Evolutionary conservation across 2,797 vertebrate genomes (phyloP), one percentile per base, ranked within the genome.

Genomic region (Cheirogaleus major): DNA sequence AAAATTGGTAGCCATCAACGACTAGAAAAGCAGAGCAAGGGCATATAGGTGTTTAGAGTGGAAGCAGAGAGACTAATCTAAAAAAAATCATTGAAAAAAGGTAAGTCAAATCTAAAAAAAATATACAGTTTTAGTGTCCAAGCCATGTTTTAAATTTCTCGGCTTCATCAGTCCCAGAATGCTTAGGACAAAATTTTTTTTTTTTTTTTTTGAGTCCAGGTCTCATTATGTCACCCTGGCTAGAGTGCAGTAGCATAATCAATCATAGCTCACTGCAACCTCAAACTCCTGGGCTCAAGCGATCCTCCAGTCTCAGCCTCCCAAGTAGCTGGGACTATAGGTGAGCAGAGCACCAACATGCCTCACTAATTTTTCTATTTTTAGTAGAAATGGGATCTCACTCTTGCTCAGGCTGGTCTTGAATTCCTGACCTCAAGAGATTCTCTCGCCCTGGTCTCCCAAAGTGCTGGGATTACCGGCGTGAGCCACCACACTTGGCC

Each of bases 11-110:
- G 43, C 50, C 79, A 73, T 63, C n/a, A 86, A 69, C 43, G 17
- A 94, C 63, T 80, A 85, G 88, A 86, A 95, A 96, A 38, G 55
- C 35, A 79, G 23, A 89, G 32, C 7, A n/a, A 48, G 20, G 52
- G 32, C 17, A 41, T 59, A 61, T 23, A 22, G 12, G 15, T 86
- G 27, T 81, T 83, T 69, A 75, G 65, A 93, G 57, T 76, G 1
- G 27, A 91, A 73, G 30, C 69, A 91, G 23, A 81, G 11, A 88
- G 20, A 41, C 17, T 86, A 57, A 88, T 72, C 59, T 57, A 41
- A 96, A 83, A 92, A 95, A 95, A 41, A 30, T 92, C 38, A 88
- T 0, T 41, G 25, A 94, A 59, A 83, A 96, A 96, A 75, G 27
- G 2, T 38, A 97, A 32, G 55, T 52, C 41, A 90, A 52, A 91